Evolutionary conservation across 2,888 invertebrate species (phyloP), one percentile per base, ranked within the genome.

Genomic region (Pristionchus mayeri): DNA sequence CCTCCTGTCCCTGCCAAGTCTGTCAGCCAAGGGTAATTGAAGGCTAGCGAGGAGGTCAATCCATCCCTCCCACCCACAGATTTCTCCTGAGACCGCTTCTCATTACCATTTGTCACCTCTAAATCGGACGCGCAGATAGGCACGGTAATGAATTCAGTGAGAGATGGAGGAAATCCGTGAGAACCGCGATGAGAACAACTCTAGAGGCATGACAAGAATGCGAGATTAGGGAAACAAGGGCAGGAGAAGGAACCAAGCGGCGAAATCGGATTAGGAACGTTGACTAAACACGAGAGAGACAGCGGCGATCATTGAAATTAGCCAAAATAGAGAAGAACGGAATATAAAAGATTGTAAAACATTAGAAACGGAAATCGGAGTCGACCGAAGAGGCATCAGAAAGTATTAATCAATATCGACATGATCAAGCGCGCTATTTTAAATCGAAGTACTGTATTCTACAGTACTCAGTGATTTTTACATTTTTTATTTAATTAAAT

Each of bases 11-110:
- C 50, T 50, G 76, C 50, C 76, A 71, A 71, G 71, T 71, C 71
- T 71, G 71, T 71, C 71, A 71, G 44, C 71, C 71, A 71, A 40
- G 71, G 71, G 71, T 71, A 71, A 71, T 71, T 71, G 71, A 71
- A 71, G 71, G 71, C 71, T 71, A 37, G 37, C 34, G 71, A 40
- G 71, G 71, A 71, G 71, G 71, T 71, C 71, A 71, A 44, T 71
- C 40, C 71, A 3, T 40, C 40, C 57, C 18, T n/a, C 30, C 40
- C 37, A n/a, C 57, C 34, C 4, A 27, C 13, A n/a, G 37, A 37
- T 80, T 57, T 80, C 80, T 80, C 57, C 57, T 44, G 50, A 27
- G 27, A 50, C 80, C 57, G 40, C 37, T 57, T 44, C 57, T 80
- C 80, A 80, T 80, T 57, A 37, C 79, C 34, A 24, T 79, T 24